Base-by-base conservation (phyloP, 1,140 invertebrate genomes). In the Bombus breviceps region DNA sequence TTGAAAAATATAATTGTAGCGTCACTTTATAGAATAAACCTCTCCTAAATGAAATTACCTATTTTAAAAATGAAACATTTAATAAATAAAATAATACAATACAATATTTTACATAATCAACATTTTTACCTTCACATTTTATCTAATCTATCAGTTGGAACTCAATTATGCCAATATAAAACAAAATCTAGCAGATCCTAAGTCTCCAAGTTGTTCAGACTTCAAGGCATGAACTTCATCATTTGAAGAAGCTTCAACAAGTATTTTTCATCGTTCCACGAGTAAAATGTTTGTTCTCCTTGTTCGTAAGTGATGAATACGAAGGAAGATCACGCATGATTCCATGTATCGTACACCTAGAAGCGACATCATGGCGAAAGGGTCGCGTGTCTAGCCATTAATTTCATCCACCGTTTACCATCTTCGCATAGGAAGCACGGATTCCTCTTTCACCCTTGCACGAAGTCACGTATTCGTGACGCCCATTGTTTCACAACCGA, bases 401-500 rank as follows among this genome's bases (percentile, higher is more conserved):
- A 81, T 89, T 81, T 77, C 66, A 72, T 76, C 68, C 77, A 53
- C n/a, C 47, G 18, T 66, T 78, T 41, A 37, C 59, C 62, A 41
- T 13, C 82, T 43, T 81, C n/a, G 39, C 64, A 18, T 25, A 80
- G 79, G 72, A 76, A 37, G 81, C 79, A 88, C 47, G 83, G 84
- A 91, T 86, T 88, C 85, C 57, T 78, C 78, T 86, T 91, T 76
- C 84, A 88, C 88, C 88, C 90, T 85, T 73, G 86, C 88, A 47
- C 43, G 62, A 83, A 90, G 85, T 89, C 90, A 90, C 74, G 90
- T 88, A 86, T 91, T 88, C 68, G 89, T 89, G 90, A 91, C 90
- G 89, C 82, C 77, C 81, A 64, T 81, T 91, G 89, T 91, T 91
- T 91, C 90, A 90, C 91, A 91, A 92, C 90, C 84, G 83, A 73